These are phyloP conservation scores for Amphipyra tragopoginis DNA, from an alignment of 2,888 invertebrate genomes.

Conservation along the genomic window DNA sequence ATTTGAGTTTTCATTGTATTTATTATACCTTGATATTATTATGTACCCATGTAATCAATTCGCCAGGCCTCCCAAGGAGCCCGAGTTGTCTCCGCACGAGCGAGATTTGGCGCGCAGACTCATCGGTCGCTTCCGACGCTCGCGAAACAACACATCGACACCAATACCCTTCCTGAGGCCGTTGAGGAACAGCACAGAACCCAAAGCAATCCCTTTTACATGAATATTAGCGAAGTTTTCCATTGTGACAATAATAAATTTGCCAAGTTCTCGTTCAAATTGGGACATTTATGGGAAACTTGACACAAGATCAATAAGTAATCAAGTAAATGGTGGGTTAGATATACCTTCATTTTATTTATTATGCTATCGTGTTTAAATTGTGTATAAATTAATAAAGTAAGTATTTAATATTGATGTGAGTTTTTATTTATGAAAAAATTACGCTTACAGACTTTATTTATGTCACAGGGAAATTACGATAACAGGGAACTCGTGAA, in stretches of 20 bases:
- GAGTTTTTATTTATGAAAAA: slow-evolving; percentile 44
- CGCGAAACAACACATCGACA: slow-evolving; percentile 69
- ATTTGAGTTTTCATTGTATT: too few species aligned
- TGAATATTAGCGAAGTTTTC: slow-evolving; percentile 27
- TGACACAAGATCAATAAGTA: slow-evolving; percentile 22
- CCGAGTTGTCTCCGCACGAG: slow-evolving; percentile 76
- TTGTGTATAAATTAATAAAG: slow-evolving; percentile 54
- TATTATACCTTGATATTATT: background rate
- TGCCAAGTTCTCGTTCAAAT: slow-evolving; percentile 29
- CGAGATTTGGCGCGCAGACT: slow-evolving; percentile 77
- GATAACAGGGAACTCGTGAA: too few species aligned
- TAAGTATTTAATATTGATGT: slow-evolving; percentile 21
- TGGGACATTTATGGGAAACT: slow-evolving; percentile 24
- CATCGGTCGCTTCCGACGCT: slow-evolving; percentile 80
- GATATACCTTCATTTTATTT: slow-evolving; percentile 8
- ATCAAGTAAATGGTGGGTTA: slow-evolving; percentile 11
- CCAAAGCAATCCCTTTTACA: slow-evolving; percentile 39
- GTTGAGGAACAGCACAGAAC: slow-evolving; percentile 57
- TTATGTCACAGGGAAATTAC: too few species aligned
- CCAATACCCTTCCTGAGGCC: slow-evolving; percentile 69
- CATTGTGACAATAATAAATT: slow-evolving; percentile 40
- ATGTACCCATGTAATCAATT: background rate
- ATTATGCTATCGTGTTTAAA: slow-evolving; percentile 14
- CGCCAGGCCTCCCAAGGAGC: slow-evolving; percentile 74
- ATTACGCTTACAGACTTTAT: slow-evolving; percentile 37